Evolutionary conservation across 2,888 invertebrate species (phyloP).

Genomic region (Crepidodera aurea): DNA sequence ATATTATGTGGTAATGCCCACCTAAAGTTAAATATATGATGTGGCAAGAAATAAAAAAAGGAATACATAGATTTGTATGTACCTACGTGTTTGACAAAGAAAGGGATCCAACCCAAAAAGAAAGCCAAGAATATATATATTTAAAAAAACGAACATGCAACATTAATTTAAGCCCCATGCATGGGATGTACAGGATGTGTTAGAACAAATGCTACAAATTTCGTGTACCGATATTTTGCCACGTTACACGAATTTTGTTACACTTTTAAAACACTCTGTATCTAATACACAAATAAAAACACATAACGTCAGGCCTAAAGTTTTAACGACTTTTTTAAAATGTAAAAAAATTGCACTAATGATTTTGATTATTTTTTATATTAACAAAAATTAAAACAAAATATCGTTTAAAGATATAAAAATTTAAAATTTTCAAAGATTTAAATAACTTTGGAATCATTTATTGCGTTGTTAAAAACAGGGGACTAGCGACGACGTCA

Average conservation of each 20-base stretch:
- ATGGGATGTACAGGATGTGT: slow-evolving; percentile 30
- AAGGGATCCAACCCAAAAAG: slow-evolving; percentile 60
- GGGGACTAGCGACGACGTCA: not conserved
- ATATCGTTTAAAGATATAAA: not conserved
- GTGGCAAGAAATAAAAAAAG: slow-evolving; percentile 30
- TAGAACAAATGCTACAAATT: not conserved
- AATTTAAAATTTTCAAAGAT: not conserved
- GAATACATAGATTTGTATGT: slow-evolving; percentile 27
- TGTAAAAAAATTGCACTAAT: not conserved
- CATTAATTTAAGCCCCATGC: slow-evolving; percentile 57
- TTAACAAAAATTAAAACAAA: not conserved
- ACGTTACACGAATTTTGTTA: not conserved
- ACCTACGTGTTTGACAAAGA: slow-evolving; percentile 39
- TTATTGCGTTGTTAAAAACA: too few relatives aligned
- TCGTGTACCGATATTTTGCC: not conserved
- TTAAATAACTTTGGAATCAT: too few relatives aligned
- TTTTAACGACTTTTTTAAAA: not conserved
- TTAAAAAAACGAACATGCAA: slow-evolving; percentile 51
- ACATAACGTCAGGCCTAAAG: not conserved
- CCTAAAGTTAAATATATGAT: slow-evolving; percentile 17
- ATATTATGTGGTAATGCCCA: too few relatives aligned
- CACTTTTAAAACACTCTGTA: not conserved
- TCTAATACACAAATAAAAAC: not conserved
- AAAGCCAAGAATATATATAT: slow-evolving; percentile 43
- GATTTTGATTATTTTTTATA: not conserved